These are phyloP conservation scores for Psittacula derbiana DNA, from an alignment of 2,797 vertebrate genomes.

Conservation along the genomic window DNA sequence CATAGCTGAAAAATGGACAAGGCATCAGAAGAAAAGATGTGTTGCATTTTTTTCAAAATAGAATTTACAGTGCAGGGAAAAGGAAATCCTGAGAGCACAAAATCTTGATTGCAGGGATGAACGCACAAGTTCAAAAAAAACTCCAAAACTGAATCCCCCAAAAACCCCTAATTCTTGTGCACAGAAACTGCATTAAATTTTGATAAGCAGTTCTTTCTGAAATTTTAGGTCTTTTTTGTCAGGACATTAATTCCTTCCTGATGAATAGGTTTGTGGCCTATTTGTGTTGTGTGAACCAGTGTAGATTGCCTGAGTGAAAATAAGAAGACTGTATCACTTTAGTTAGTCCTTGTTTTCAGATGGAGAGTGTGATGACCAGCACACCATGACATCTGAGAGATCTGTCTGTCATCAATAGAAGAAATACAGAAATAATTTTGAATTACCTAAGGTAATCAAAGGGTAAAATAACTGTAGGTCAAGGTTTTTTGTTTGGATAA, in stretches of 20 bases:
- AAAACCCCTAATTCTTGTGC: background rate
- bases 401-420: background rate
- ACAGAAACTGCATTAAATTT: background rate
- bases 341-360: background rate
- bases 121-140: fast-evolving
- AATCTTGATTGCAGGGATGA: background rate
- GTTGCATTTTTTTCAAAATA: background rate
- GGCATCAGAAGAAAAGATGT: background rate
- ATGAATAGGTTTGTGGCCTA: background rate
- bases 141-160: background rate
- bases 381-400: background rate
- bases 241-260: background rate
- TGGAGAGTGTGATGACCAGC: background rate
- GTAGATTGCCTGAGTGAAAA: background rate
- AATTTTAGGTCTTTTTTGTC: background rate
- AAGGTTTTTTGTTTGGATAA: background rate
- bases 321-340: background rate
- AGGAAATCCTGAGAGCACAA: background rate
- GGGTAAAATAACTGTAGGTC: background rate
- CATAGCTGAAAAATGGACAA: background rate
- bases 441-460: background rate
- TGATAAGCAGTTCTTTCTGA: background rate
- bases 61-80: background rate
- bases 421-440: background rate
- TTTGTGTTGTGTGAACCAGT: background rate